Percentiles rank a stretch among this genome's conserved stretches.
Evolutionary conservation across 1,140 invertebrate genomes (phyloP).

Genomic region (Lucilia sericata): DNA sequence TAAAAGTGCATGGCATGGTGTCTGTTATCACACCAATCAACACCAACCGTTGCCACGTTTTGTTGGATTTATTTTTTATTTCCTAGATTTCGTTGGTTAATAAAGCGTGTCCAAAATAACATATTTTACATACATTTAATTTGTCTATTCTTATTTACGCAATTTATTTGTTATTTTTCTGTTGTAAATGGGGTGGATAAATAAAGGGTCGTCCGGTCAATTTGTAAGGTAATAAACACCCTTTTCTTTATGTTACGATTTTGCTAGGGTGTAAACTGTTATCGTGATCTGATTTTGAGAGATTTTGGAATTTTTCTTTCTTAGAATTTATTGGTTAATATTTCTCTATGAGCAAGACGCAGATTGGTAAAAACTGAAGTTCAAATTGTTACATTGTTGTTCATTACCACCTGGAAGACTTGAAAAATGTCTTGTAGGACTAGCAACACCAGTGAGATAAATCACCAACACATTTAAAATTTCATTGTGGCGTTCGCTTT

Average conservation of each 20-base stretch:
- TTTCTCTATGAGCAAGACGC: too few species aligned
- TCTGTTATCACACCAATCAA: constrained; percentile 10
- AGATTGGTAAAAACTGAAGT: too few species aligned
- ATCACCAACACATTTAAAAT: too few species aligned
- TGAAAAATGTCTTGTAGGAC: too few species aligned
- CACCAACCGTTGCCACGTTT: constrained; percentile 15
- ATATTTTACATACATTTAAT: constrained; percentile 5
- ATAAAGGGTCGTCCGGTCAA: not conserved
- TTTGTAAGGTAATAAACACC: not conserved
- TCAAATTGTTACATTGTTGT: too few species aligned
- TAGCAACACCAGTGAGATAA: too few species aligned
- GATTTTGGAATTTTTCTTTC: too few species aligned
- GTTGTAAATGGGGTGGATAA: not conserved
- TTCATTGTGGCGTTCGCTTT: too few species aligned
- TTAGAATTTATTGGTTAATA: too few species aligned
- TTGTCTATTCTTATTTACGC: not conserved
- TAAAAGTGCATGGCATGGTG: not conserved
- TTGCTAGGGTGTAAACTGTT: not conserved
- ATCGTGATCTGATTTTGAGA: not conserved
- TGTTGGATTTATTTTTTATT: not conserved
- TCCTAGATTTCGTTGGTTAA: not conserved
- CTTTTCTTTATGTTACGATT: not conserved
- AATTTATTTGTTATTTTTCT: not conserved
- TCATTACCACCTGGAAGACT: too few species aligned
- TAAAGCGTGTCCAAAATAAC: constrained; percentile 26